Percentiles rank a stretch among this genome's conserved stretches.
phyloP scores from a whole-genome alignment of 64 coral and sea anemone genomes.

The Dendronephthya gigantea region DNA sequence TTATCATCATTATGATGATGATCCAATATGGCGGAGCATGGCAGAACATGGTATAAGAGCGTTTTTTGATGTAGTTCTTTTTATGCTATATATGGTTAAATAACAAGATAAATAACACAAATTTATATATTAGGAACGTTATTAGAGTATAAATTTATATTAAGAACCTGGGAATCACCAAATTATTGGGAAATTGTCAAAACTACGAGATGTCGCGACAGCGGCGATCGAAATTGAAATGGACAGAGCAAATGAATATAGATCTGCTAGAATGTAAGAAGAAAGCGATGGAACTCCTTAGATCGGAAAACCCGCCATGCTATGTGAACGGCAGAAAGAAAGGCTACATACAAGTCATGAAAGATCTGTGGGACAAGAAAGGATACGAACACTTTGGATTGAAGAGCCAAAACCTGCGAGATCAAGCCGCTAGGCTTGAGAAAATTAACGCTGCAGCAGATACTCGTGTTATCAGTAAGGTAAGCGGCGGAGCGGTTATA shows the following conservation, averaged over 20 bases:
- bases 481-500: background rate
- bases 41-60: too few species aligned
- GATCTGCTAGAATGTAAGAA: background rate
- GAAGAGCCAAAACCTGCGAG: background rate
- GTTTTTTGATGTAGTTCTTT: too few species aligned
- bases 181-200: too few species aligned
- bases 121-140: too few species aligned
- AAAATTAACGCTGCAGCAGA: background rate
- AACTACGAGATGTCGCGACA: too few species aligned
- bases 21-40: too few species aligned
- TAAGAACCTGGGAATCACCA: too few species aligned
- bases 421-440: slow-evolving; percentile 22
- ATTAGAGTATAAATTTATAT: too few species aligned
- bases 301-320: background rate
- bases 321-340: background rate
- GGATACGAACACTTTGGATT: background rate
- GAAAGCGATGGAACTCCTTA: background rate
- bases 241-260: background rate
- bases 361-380: background rate
- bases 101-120: too few species aligned
- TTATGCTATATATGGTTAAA: too few species aligned
- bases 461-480: background rate
- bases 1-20: too few species aligned
- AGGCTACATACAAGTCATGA: background rate
- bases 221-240: background rate